phyloP scores from a whole-genome alignment of 2,797 vertebrate species.

The Sebastes oblongus region DNA sequence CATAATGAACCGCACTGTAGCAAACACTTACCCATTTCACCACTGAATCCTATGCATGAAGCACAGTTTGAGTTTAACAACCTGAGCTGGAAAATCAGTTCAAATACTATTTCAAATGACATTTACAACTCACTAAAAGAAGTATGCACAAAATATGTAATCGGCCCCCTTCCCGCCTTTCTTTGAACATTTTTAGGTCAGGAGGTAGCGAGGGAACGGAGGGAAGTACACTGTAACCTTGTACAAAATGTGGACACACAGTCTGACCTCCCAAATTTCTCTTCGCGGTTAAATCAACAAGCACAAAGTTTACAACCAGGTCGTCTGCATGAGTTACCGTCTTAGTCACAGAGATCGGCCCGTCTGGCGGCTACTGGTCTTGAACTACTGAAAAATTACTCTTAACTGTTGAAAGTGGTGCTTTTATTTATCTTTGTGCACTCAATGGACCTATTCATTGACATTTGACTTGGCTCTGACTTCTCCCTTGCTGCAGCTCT shows the following conservation, averaged over 20 bases:
- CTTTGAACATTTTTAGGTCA: conserved; percentile 30
- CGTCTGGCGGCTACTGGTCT: conserved; percentile 32
- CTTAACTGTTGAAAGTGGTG: conserved; percentile 66
- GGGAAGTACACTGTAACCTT: conserved; percentile 38
- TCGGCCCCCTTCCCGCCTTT: background rate
- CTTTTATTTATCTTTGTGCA: conserved; percentile 73
- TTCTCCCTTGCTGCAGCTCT: conserved; percentile 35
- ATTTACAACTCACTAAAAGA: background rate
- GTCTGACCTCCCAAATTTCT: conserved; percentile 55
- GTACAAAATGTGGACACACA: conserved; percentile 32
- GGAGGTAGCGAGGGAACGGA: background rate
- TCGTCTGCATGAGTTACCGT: conserved; percentile 36
- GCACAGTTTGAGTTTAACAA: background rate
- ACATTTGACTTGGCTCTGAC: conserved; percentile 64
- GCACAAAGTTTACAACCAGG: conserved; percentile 52
- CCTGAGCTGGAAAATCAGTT: background rate
- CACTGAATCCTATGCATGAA: background rate
- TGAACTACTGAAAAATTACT: conserved; percentile 69
- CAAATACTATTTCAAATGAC: background rate
- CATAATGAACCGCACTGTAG: conserved; percentile 11
- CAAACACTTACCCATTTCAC: conserved; percentile 1
- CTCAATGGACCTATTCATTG: conserved; percentile 77
- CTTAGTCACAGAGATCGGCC: conserved; percentile 28
- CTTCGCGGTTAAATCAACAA: conserved; percentile 66
- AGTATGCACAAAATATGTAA: conserved; percentile 7